Evolutionary conservation across 2,888 invertebrate genomes (phyloP).

Genomic region (Pilophorus perplexus): DNA sequence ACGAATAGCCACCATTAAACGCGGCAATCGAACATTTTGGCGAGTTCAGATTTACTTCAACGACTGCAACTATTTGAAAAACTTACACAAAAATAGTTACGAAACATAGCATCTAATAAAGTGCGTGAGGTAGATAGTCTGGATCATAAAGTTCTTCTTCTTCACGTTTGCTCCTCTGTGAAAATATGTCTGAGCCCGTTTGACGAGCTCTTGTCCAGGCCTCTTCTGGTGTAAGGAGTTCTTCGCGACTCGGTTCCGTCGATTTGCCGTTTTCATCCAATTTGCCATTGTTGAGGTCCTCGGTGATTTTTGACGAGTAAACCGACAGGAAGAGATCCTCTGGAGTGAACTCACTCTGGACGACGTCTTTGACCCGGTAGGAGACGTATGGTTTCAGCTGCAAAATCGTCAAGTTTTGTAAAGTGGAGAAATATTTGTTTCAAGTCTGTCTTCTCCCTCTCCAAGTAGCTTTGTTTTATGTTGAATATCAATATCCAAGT

Average conservation of each 20-base stretch:
- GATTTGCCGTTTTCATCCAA: constrained; percentile 68
- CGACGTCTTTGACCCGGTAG: constrained; percentile 70
- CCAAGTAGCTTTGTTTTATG: neutral
- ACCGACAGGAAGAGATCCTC: constrained; percentile 77
- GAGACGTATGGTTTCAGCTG: constrained; percentile 91
- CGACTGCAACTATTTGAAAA: too few species aligned
- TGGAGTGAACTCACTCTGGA: constrained; percentile 78
- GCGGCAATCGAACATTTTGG: too few species aligned
- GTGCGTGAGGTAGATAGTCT: constrained; percentile 27
- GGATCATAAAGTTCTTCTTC: constrained; percentile 43
- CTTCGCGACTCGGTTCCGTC: constrained; percentile 68
- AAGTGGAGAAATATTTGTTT: too few species aligned
- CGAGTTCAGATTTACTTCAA: too few species aligned
- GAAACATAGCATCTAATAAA: neutral
- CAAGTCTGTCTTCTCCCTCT: neutral
- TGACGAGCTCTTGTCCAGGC: constrained; percentile 67
- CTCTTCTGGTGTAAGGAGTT: constrained; percentile 68
- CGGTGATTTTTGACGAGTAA: constrained; percentile 73
- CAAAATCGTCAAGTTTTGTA: too few species aligned
- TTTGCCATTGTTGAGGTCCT: constrained; percentile 70
- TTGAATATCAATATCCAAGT: too few species aligned
- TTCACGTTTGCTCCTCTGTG: constrained; percentile 42
- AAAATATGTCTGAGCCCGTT: constrained; percentile 80
- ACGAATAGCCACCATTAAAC: too few species aligned
- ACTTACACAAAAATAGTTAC: neutral